phyloP scores from a whole-genome alignment of 2,797 vertebrate genomes.

The Gorsachius magnificus region DNA sequence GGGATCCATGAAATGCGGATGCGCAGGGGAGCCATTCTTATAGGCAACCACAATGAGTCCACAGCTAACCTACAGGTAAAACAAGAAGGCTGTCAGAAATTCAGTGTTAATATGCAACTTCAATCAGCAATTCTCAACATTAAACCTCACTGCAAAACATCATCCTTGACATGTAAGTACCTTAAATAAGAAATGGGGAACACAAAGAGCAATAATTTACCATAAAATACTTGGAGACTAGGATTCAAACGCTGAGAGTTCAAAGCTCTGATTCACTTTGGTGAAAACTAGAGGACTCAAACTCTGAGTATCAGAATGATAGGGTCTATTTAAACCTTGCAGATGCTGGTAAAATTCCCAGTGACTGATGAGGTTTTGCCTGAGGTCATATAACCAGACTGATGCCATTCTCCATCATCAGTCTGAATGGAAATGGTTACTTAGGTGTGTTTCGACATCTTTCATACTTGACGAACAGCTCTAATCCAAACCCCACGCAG shows the following conservation, averaged over 20 bases:
- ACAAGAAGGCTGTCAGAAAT: background rate
- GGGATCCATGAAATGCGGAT: constrained; percentile 84
- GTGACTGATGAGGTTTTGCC: background rate
- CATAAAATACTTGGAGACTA: background rate
- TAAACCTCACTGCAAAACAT: background rate
- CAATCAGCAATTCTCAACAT: background rate
- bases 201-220: background rate
- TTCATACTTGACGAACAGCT: background rate
- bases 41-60: constrained; percentile 96
- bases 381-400: background rate
- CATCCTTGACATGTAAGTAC: background rate
- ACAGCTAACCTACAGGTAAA: constrained; percentile 81
- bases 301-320: background rate
- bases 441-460: background rate
- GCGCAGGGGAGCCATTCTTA: constrained; percentile 91
- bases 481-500: background rate
- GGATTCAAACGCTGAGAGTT: background rate
- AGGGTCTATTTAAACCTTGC: background rate
- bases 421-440: background rate
- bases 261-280: background rate
- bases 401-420: background rate
- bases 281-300: background rate
- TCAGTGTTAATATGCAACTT: background rate
- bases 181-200: background rate
- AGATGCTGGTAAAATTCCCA: background rate